These are phyloP conservation scores for Drosophila acutilabella DNA, from an alignment of 2,888 invertebrate species.

Conservation along the genomic window DNA sequence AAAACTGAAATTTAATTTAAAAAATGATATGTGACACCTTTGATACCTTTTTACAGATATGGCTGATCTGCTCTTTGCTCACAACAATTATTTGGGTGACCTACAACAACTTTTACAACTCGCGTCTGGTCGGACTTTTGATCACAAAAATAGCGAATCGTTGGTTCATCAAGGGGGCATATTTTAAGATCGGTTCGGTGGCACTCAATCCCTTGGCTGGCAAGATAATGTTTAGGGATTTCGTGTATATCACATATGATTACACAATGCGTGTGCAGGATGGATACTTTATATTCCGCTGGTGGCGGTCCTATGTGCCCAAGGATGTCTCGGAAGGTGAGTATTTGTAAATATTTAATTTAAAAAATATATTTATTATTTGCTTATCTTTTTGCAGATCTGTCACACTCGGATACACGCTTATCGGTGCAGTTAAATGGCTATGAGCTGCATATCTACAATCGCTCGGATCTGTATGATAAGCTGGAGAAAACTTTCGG, in stretches of 20 bases:
- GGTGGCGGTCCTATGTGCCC: conserved; percentile 98
- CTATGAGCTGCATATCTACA: conserved; percentile 97
- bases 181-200: conserved; percentile 96
- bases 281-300: conserved; percentile 98
- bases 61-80: conserved; percentile 92
- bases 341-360: not conserved
- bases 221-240: conserved; percentile 99
- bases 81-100: conserved; percentile 96
- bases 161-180: conserved; percentile 93
- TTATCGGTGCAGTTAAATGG: conserved; percentile 96
- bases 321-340: conserved; percentile 97
- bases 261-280: conserved; percentile 97
- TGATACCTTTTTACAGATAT: conserved; percentile 85
- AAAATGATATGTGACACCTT: conserved; percentile 15
- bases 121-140: conserved; percentile 95
- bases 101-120: conserved; percentile 97
- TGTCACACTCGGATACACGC: conserved; percentile 97
- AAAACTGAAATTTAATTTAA: conserved; percentile 2
- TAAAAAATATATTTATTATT: not conserved
- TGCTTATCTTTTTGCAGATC: conserved; percentile 87
- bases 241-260: conserved; percentile 97
- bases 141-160: conserved; percentile 95
- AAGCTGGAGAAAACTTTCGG: conserved; percentile 95
- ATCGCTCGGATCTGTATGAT: conserved; percentile 94
- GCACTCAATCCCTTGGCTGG: conserved; percentile 98